Percentiles rank a stretch among this genome's conserved stretches.
Conservation (phyloP, 2,888 invertebrate species). For the Himalopsyche tibetana region DNA sequence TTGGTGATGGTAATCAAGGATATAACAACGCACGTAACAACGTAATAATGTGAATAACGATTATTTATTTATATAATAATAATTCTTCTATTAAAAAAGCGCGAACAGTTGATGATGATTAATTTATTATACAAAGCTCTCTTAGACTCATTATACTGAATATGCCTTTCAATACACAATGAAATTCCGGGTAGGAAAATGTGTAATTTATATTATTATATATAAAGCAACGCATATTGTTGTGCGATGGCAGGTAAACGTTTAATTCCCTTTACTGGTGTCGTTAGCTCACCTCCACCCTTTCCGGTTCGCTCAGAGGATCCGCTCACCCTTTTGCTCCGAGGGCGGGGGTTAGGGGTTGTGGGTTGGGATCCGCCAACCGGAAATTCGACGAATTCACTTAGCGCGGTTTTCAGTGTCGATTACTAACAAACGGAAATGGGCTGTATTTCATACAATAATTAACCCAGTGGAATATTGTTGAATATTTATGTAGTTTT, state of each 20-base stretch:
- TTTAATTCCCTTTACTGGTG: slow-evolving; percentile 40
- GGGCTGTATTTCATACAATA: slow-evolving; percentile 35
- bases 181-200: background rate
- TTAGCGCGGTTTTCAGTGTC: slow-evolving; percentile 53
- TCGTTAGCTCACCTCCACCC: slow-evolving; percentile 20
- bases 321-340: slow-evolving; percentile 16
- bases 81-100: too few relatives aligned
- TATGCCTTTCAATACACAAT: slow-evolving; percentile 1
- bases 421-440: slow-evolving; percentile 45
- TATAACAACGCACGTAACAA: too few relatives aligned
- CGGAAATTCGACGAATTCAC: slow-evolving; percentile 61
- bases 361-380: slow-evolving; percentile 38
- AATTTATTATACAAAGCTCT: too few relatives aligned
- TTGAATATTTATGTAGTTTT: background rate
- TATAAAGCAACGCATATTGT: slow-evolving; percentile 29
- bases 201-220: slow-evolving; percentile 21
- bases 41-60: too few relatives aligned
- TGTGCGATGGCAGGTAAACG: slow-evolving; percentile 40
- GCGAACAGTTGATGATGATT: too few relatives aligned
- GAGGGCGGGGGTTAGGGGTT: slow-evolving; percentile 24
- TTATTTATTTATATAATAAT: too few relatives aligned
- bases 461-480: slow-evolving; percentile 7
- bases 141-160: slow-evolving; percentile 1
- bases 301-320: slow-evolving; percentile 34
- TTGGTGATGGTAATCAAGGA: too few relatives aligned